These are phyloP conservation scores for Ctenomys sociabilis DNA, from an alignment of 2,113 vertebrate genomes.

Conservation along the genomic window DNA sequence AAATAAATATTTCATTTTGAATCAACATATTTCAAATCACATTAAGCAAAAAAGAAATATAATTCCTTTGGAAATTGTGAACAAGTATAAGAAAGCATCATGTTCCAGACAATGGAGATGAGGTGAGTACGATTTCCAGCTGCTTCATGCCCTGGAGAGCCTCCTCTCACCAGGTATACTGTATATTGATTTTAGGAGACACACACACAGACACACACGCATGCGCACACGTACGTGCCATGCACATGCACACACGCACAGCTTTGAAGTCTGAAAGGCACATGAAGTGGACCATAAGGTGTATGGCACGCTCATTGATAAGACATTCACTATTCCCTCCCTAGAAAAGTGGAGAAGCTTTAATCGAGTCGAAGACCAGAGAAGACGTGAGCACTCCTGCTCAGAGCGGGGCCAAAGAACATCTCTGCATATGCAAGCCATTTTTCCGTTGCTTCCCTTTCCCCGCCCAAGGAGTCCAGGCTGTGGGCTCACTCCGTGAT, in stretches of 20 bases:
- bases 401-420: constrained; percentile 42
- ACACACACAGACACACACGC: constrained; percentile 38
- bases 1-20: constrained; percentile 91
- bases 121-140: constrained; percentile 78
- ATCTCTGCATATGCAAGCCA: constrained; percentile 49
- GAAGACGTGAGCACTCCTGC: constrained; percentile 72
- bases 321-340: constrained; percentile 84
- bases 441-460: background rate
- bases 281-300: constrained; percentile 85
- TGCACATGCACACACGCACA: constrained; percentile 3
- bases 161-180: constrained; percentile 74
- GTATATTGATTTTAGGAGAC: constrained; percentile 70
- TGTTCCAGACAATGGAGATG: constrained; percentile 67
- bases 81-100: constrained; percentile 76
- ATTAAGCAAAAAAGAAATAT: constrained; percentile 84
- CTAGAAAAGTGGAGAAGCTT: constrained; percentile 75
- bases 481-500: constrained; percentile 87
- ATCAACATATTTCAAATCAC: constrained; percentile 86
- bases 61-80: constrained; percentile 82
- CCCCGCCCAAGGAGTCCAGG: background rate
- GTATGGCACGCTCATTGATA: constrained; percentile 82
- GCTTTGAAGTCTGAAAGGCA: constrained; percentile 89
- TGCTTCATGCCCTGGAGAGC: constrained; percentile 77
- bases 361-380: constrained; percentile 82
- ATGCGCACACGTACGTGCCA: background rate